Evolutionary conservation across 2,888 invertebrate species (phyloP).

Genomic region (Lypha dubia): DNA sequence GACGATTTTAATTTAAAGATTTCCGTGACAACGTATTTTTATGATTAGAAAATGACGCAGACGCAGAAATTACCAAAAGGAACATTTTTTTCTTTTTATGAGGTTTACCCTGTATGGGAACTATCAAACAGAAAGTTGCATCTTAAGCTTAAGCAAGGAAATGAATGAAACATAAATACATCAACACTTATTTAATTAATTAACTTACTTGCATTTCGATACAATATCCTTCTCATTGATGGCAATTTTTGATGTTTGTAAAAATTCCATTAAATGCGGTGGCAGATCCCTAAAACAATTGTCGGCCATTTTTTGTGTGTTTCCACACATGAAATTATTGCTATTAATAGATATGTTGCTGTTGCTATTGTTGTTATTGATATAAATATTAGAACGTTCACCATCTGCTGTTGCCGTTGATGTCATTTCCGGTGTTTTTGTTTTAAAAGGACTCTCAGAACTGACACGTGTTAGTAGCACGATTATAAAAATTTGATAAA

Average conservation of each 20-base stretch:
- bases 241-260: conserved; percentile 80
- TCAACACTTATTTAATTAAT: background rate
- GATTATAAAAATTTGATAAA: conserved; percentile 35
- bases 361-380: conserved; percentile 1
- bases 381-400: conserved; percentile 12
- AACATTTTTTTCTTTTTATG: too few species aligned
- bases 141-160: too few species aligned
- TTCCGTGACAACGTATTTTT: too few species aligned
- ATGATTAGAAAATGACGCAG: too few species aligned
- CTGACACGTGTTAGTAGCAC: conserved; percentile 28
- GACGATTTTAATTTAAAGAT: too few species aligned
- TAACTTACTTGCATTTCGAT: conserved; percentile 82
- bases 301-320: conserved; percentile 80
- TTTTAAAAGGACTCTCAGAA: conserved; percentile 24
- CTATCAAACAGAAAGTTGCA: too few species aligned
- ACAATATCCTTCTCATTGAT: conserved; percentile 80
- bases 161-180: too few species aligned
- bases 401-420: conserved; percentile 5
- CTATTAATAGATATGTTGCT: conserved; percentile 43
- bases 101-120: too few species aligned
- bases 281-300: conserved; percentile 82
- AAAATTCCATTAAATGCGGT: conserved; percentile 80
- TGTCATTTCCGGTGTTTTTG: background rate
- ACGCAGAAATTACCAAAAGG: too few species aligned
- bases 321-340: conserved; percentile 77